phyloP scores from a whole-genome alignment of 2,888 invertebrate species.

The Lissonota sp. region DNA sequence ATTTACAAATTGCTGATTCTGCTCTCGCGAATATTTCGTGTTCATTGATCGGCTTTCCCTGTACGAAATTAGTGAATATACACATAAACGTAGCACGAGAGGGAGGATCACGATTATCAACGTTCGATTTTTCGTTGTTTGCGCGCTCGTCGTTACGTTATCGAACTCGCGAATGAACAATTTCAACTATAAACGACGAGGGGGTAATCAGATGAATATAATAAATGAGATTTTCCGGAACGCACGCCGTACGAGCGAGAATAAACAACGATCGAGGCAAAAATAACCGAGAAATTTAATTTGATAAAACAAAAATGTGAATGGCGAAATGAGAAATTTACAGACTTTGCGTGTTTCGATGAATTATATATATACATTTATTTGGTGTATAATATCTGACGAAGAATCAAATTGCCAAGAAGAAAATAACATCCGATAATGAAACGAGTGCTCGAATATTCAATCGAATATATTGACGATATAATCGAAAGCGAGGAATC shows the following conservation, averaged over 20 bases:
- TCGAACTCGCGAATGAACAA: slow-evolving; percentile 60
- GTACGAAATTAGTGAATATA: too few species aligned
- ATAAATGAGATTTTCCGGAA: slow-evolving; percentile 57
- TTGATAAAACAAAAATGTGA: slow-evolving; percentile 41
- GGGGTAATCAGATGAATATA: slow-evolving; percentile 65
- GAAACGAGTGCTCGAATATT: slow-evolving; percentile 28
- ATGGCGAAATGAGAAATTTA: slow-evolving; percentile 8
- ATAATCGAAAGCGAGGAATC: slow-evolving; percentile 7
- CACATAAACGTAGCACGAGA: too few species aligned
- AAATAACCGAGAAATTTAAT: slow-evolving; percentile 34
- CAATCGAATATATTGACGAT: slow-evolving; percentile 36
- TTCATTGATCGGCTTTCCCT: slow-evolving; percentile 71
- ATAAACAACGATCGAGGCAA: slow-evolving; percentile 12
- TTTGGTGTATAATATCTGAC: too few species aligned
- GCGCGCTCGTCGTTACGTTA: slow-evolving; percentile 45
- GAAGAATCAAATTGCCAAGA: neutral
- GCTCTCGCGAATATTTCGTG: slow-evolving; percentile 61
- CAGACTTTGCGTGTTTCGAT: neutral
- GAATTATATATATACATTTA: neutral
- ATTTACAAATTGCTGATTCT: slow-evolving; percentile 64
- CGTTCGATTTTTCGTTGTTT: slow-evolving; percentile 38
- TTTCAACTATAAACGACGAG: slow-evolving; percentile 58
- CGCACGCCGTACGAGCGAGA: neutral
- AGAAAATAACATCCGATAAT: slow-evolving; percentile 36
- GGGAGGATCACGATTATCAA: slow-evolving; percentile 22